Conservation (phyloP, 1,140 invertebrate species). For the Nasonia longicornis region DNA sequence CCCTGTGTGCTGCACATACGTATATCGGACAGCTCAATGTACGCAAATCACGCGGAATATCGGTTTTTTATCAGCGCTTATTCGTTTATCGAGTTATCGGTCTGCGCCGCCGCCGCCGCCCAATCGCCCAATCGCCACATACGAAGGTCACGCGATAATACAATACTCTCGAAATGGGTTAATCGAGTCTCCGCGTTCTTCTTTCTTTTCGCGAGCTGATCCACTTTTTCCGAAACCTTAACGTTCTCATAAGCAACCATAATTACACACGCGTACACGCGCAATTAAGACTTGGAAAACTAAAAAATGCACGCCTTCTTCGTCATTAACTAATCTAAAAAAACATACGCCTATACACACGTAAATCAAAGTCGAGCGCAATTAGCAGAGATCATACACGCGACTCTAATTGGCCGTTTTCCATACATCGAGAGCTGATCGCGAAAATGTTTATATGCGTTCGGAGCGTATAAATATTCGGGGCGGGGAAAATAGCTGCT, state of each 20-base stretch:
- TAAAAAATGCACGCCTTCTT: neutral
- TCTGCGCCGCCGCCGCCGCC: too few relatives aligned
- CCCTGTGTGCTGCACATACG: neutral
- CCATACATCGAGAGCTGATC: neutral
- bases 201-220: neutral
- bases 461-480: neutral
- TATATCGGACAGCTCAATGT: neutral
- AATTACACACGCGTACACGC: neutral
- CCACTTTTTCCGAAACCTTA: constrained; percentile 15
- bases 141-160: constrained; percentile 1
- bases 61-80: neutral
- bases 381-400: neutral
- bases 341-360: neutral
- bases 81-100: neutral
- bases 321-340: neutral
- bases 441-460: neutral
- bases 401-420: constrained; percentile 25
- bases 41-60: neutral
- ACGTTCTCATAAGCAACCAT: neutral
- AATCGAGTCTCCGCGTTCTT: neutral
- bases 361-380: neutral
- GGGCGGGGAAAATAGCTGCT: neutral
- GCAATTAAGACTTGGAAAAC: constrained; percentile 8
- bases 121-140: neutral
- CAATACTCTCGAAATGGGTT: constrained; percentile 10